Evolutionary conservation across 2,797 vertebrate species (phyloP).

Genomic region (Oophaga sylvatica): DNA sequence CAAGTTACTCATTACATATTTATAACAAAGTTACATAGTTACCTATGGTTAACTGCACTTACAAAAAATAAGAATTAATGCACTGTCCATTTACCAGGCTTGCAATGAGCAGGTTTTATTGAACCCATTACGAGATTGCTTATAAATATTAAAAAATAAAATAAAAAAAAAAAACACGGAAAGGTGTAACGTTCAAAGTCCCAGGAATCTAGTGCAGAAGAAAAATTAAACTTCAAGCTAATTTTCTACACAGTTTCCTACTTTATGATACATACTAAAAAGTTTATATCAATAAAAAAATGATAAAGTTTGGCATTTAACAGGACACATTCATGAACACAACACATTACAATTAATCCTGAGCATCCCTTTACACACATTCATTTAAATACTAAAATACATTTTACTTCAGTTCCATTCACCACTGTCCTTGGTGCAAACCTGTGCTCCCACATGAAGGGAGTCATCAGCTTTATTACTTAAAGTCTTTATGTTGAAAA

Average conservation of each 20-base stretch:
- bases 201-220: constrained; percentile 80
- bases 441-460: neutral
- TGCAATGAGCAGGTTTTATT: neutral
- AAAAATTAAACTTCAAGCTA: constrained; percentile 78
- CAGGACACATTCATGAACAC: constrained; percentile 74
- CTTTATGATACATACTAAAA: constrained; percentile 57
- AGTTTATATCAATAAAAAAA: constrained; percentile 15
- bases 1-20: neutral
- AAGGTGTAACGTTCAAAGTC: constrained; percentile 71
- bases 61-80: neutral
- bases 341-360: constrained; percentile 77
- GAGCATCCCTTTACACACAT: constrained; percentile 94
- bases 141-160: neutral
- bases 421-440: neutral
- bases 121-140: neutral
- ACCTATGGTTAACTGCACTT: neutral
- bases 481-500: constrained; percentile 11
- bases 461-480: neutral
- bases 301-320: constrained; percentile 64
- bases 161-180: constrained; percentile 60
- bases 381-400: constrained; percentile 87
- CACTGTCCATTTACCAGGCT: neutral
- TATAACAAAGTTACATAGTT: constrained; percentile 7
- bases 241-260: constrained; percentile 39
- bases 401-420: constrained; percentile 73